Evolutionary conservation across 2,797 vertebrate species (phyloP).

Genomic region (Micromesistius poutassou): DNA sequence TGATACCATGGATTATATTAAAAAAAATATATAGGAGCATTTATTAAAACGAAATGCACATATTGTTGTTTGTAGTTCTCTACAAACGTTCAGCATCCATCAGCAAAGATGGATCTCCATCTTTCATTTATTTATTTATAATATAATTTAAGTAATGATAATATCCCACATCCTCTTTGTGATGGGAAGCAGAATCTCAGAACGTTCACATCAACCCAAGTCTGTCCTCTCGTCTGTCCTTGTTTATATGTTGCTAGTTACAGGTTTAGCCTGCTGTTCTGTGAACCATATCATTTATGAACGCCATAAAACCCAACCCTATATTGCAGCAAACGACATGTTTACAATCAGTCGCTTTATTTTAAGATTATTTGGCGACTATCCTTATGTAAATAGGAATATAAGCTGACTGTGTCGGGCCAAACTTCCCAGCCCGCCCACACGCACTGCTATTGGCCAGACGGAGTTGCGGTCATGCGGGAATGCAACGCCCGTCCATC

Average conservation of each 20-base stretch:
- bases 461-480: constrained; percentile 54
- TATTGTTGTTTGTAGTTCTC: too few relatives aligned
- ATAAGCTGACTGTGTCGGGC: background rate
- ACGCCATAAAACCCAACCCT: background rate
- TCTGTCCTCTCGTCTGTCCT: background rate
- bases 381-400: background rate
- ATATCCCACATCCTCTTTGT: too few relatives aligned
- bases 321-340: too few relatives aligned
- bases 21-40: background rate
- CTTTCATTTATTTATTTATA: too few relatives aligned
- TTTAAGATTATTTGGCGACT: too few relatives aligned
- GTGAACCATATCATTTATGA: background rate
- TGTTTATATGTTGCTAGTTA: background rate
- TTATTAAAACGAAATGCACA: too few relatives aligned
- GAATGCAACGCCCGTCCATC: constrained; percentile 65
- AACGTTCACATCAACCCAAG: too few relatives aligned
- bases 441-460: constrained; percentile 47
- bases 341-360: too few relatives aligned
- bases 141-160: too few relatives aligned
- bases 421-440: constrained; percentile 35
- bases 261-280: background rate
- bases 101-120: too few relatives aligned
- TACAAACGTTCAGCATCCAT: too few relatives aligned
- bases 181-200: too few relatives aligned
- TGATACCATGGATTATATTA: background rate